These are phyloP conservation scores for Paraplagusia blochii DNA, from an alignment of 2,113 vertebrate genomes.

Conservation along the genomic window DNA sequence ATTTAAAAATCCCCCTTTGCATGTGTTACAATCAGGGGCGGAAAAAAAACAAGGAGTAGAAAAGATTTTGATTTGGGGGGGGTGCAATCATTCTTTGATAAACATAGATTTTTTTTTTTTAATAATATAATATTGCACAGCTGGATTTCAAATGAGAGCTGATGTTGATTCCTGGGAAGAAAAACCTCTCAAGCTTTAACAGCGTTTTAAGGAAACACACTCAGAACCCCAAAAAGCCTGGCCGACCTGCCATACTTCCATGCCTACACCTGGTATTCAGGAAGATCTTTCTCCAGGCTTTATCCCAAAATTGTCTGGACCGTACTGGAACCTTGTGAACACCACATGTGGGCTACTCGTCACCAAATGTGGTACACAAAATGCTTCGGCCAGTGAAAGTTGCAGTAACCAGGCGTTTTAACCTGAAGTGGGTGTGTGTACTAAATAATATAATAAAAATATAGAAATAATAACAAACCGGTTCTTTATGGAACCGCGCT, in stretches of 20 bases:
- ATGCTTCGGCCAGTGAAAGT: no score
- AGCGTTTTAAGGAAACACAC: neutral
- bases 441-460: conserved; percentile 7
- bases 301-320: no score
- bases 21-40: conserved; percentile 73
- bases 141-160: conserved; percentile 68
- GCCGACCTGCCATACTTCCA: neutral
- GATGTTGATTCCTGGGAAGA: conserved; percentile 62
- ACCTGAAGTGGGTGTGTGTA: neutral
- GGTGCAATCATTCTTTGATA: conserved; percentile 60
- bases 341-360: no score
- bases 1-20: conserved; percentile 70
- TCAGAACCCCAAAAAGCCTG: conserved; percentile 9
- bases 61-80: conserved; percentile 62
- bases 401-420: no score
- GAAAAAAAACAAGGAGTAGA: conserved; percentile 48
- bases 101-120: conserved; percentile 38
- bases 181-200: conserved; percentile 19
- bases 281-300: neutral
- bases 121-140: conserved; percentile 72
- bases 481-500: conserved; percentile 25
- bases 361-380: no score
- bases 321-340: no score
- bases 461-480: neutral
- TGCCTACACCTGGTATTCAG: neutral